Conservation (phyloP, 2,888 invertebrate genomes). For the Calameuta idolon region DNA sequence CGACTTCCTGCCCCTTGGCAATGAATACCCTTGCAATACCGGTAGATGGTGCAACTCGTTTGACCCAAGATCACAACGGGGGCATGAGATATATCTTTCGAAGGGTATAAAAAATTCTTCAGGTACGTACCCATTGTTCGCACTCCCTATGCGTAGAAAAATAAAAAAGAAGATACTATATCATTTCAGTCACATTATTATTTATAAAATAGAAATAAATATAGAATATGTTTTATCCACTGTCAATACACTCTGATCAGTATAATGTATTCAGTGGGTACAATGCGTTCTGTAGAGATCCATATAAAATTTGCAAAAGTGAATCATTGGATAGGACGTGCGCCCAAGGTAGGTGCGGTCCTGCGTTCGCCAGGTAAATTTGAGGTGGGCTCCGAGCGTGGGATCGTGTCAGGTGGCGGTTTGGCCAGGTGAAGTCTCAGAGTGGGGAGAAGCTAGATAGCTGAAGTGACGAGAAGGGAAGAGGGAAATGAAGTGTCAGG, state of each 20-base stretch:
- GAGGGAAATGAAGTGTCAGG: constrained; percentile 14
- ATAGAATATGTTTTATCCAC: not conserved
- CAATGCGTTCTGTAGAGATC: not conserved
- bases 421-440: constrained; percentile 39
- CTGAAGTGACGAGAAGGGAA: constrained; percentile 23
- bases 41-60: constrained; percentile 26
- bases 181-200: too few relatives aligned
- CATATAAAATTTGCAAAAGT: not conserved
- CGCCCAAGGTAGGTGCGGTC: not conserved
- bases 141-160: not conserved
- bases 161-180: not conserved
- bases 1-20: constrained; percentile 1
- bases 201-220: too few relatives aligned
- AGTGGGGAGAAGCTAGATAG: constrained; percentile 30
- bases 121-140: not conserved
- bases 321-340: not conserved
- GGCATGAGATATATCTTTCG: not conserved
- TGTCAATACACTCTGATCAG: not conserved
- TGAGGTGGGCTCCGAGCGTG: constrained; percentile 23
- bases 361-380: constrained; percentile 13
- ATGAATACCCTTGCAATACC: constrained; percentile 12
- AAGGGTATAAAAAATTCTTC: not conserved
- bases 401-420: constrained; percentile 51
- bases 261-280: not conserved
- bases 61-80: constrained; percentile 11